Evolutionary conservation across 2,113 vertebrate genomes (phyloP).

Genomic region (Lamprologus sp.): DNA sequence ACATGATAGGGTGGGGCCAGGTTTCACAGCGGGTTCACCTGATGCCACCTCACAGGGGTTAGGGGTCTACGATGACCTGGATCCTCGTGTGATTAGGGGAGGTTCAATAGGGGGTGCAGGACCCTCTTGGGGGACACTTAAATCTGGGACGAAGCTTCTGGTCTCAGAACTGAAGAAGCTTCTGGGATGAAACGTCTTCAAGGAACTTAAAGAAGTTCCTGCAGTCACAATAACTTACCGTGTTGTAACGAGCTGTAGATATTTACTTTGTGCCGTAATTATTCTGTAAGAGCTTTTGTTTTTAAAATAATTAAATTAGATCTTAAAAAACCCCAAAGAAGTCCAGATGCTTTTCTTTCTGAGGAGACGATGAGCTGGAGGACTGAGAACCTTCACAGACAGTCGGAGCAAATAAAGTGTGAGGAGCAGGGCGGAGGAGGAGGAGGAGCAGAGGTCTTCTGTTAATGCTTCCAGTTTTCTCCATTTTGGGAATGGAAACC

Average conservation of each 20-base stretch:
- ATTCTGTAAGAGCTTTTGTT: background rate
- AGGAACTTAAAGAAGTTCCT: background rate
- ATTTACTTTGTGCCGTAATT: background rate
- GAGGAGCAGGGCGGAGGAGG: background rate
- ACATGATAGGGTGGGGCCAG: accelerated
- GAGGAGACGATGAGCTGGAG: background rate
- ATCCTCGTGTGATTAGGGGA: background rate
- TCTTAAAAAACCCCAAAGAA: accelerated
- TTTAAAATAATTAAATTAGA: background rate
- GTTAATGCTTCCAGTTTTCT: background rate
- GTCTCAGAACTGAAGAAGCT: background rate
- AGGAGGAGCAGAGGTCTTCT: background rate
- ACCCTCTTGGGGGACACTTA: background rate
- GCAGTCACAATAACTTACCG: background rate
- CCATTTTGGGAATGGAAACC: background rate
- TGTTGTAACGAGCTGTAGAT: background rate
- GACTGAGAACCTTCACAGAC: background rate
- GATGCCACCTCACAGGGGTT: background rate
- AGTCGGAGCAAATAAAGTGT: background rate
- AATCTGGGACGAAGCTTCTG: background rate
- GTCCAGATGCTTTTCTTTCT: background rate
- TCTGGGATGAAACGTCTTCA: background rate
- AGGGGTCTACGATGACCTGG: background rate
- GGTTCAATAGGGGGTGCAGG: background rate
- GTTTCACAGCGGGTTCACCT: background rate